These are phyloP conservation scores for Papilio gigon DNA, from an alignment of 2,888 invertebrate species.

Conservation along the genomic window DNA sequence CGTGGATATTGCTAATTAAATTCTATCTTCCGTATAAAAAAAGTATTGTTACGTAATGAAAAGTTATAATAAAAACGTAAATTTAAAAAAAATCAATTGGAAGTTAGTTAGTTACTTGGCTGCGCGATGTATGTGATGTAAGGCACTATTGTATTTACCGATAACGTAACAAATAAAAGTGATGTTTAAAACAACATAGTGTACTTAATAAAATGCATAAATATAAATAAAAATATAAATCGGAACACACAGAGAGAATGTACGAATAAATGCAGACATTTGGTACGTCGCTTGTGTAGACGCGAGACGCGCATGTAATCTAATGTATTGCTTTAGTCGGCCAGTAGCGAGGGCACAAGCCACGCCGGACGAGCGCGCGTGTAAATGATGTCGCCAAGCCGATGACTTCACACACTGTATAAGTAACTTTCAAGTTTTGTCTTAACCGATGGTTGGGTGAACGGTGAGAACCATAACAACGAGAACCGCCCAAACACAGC, in stretches of 20 bases:
- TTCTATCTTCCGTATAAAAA: too few relatives aligned
- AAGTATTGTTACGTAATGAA: too few relatives aligned
- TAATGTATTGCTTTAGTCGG: slow-evolving; percentile 34
- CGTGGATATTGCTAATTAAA: too few relatives aligned
- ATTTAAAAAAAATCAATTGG: too few relatives aligned
- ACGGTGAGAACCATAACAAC: slow-evolving; percentile 96
- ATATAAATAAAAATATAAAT: not conserved
- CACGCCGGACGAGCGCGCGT: too few relatives aligned
- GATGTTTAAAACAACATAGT: not conserved
- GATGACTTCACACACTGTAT: slow-evolving; percentile 90
- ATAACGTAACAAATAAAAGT: not conserved
- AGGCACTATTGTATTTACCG: slow-evolving; percentile 29
- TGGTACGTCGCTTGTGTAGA: slow-evolving; percentile 16
- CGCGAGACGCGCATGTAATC: not conserved
- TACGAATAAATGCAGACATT: slow-evolving; percentile 29
- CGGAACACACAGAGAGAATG: slow-evolving; percentile 29
- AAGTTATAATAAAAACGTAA: too few relatives aligned
- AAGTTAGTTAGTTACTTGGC: too few relatives aligned
- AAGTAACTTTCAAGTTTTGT: slow-evolving; percentile 90
- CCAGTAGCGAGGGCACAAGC: too few relatives aligned
- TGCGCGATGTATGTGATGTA: not conserved
- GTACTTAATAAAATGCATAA: not conserved
- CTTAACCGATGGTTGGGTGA: slow-evolving; percentile 91
- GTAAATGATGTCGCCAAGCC: too few relatives aligned
- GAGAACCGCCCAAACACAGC: slow-evolving; percentile 98